Percentiles rank a stretch among this genome's conserved stretches.
Evolutionary conservation across 2,888 invertebrate species (phyloP).

Genomic region (Hylaea fasciaria): DNA sequence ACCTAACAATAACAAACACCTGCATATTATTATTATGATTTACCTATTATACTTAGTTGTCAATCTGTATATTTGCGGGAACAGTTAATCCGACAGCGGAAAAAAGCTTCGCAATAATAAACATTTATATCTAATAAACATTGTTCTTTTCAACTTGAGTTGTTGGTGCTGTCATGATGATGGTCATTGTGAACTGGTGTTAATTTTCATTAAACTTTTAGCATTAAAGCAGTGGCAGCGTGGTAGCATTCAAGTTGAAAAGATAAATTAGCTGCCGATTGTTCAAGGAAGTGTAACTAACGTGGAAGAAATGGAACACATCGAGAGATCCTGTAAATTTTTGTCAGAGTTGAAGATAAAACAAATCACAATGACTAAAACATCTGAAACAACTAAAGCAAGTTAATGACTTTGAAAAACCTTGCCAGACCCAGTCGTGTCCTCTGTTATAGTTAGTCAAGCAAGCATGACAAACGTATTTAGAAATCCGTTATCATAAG

Average conservation of each 20-base stretch:
- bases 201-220: slow-evolving; percentile 37
- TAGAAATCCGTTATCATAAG: too few relatives aligned
- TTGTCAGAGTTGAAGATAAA: too few relatives aligned
- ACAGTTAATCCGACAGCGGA: slow-evolving; percentile 34
- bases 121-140: slow-evolving; percentile 46
- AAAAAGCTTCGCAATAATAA: slow-evolving; percentile 55
- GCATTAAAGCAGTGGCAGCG: slow-evolving; percentile 57
- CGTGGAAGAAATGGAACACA: neutral
- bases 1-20: neutral
- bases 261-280: slow-evolving; percentile 72
- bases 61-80: slow-evolving; percentile 37
- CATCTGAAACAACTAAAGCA: too few relatives aligned
- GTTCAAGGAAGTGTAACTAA: slow-evolving; percentile 49
- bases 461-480: too few relatives aligned
- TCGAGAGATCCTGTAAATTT: too few relatives aligned
- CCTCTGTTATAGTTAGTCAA: too few relatives aligned
- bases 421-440: too few relatives aligned
- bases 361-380: neutral
- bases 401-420: too few relatives aligned
- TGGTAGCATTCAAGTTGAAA: slow-evolving; percentile 70
- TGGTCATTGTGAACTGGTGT: slow-evolving; percentile 48
- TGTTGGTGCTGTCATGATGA: slow-evolving; percentile 50
- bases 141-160: slow-evolving; percentile 74
- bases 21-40: too few relatives aligned
- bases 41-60: too few relatives aligned